A percentile compares a stretch with the other conserved stretches of the same genome.
Conservation (phyloP, 2,113 vertebrate species). For the Bagarius yarrelli region DNA sequence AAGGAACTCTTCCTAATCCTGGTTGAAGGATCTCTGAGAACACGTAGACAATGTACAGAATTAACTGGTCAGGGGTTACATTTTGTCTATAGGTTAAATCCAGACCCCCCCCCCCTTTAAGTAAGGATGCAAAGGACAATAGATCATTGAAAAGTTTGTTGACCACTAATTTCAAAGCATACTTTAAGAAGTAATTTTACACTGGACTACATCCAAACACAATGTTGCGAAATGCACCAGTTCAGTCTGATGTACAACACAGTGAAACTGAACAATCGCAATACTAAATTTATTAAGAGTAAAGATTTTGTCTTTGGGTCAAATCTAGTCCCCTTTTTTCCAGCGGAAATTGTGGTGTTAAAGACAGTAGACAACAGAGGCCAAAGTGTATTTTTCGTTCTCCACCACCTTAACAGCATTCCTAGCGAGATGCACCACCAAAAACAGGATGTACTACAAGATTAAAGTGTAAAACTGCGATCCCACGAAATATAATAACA, state of each 20-base stretch:
- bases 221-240: not conserved
- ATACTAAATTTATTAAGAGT: no score
- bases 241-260: not conserved
- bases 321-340: no score
- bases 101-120: not conserved
- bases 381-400: no score
- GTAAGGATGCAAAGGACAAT: not conserved
- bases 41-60: not conserved
- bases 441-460: no score
- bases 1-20: not conserved
- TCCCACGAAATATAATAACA: not conserved
- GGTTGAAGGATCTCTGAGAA: not conserved
- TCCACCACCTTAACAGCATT: no score
- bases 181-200: not conserved
- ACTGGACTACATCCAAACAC: not conserved
- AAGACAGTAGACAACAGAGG: no score
- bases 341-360: no score
- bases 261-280: not conserved
- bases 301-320: no score
- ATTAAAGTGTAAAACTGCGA: not conserved
- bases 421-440: no score
- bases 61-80: not conserved
- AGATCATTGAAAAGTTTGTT: not conserved
- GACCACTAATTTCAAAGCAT: not conserved
- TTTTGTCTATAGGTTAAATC: not conserved